These are phyloP conservation scores for Atta texana DNA, from an alignment of 1,140 invertebrate genomes.

Conservation along the genomic window DNA sequence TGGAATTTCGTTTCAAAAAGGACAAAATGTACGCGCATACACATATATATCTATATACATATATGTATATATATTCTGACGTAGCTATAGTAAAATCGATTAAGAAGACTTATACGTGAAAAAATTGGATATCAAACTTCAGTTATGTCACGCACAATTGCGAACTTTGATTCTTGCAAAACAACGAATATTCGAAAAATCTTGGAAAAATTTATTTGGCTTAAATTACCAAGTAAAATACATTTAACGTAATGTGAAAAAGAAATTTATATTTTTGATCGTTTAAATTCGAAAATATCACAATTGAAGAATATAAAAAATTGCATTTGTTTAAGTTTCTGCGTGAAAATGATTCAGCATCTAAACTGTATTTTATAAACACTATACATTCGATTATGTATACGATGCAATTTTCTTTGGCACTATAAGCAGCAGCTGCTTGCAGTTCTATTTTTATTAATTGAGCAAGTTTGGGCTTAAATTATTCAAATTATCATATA, in stretches of 20 bases:
- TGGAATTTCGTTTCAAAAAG: not conserved
- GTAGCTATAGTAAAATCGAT: constrained; percentile 25
- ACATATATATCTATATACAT: not conserved
- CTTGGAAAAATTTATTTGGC: not conserved
- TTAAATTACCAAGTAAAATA: constrained; percentile 3
- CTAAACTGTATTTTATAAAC: not conserved
- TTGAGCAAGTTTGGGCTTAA: constrained; percentile 81
- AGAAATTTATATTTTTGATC: not conserved
- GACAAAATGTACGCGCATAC: not conserved
- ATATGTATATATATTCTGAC: not conserved
- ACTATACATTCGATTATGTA: not conserved
- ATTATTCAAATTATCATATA: constrained; percentile 92
- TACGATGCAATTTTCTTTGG: not conserved
- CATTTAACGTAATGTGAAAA: not conserved
- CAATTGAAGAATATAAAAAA: not conserved
- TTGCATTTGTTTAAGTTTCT: not conserved
- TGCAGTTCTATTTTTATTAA: constrained; percentile 23
- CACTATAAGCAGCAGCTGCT: not conserved
- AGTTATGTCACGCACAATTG: not conserved
- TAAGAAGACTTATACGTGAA: constrained; percentile 12
- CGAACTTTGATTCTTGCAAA: not conserved
- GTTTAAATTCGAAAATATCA: not conserved
- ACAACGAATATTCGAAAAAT: not conserved
- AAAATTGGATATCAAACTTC: constrained; percentile 29
- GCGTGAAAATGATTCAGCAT: not conserved